A percentile compares a stretch with the other conserved stretches of the same genome.
These are phyloP conservation scores for Zaprionus africanus DNA, from an alignment of 1,140 invertebrate species.

Conservation along the genomic window DNA sequence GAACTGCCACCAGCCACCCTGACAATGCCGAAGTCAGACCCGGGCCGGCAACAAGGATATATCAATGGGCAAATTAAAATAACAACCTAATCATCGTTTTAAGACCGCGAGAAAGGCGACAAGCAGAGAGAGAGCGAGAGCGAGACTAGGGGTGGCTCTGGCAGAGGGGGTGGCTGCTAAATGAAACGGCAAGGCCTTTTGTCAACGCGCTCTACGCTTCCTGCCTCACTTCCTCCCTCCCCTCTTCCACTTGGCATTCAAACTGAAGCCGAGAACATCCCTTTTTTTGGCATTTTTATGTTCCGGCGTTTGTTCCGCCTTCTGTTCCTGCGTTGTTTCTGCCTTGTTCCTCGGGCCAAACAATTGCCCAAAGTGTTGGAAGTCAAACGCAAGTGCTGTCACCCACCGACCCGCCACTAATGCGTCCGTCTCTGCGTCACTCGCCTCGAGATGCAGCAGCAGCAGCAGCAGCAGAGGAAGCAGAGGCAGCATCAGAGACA, in stretches of 20 bases:
- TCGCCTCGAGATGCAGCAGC: conserved; percentile 43
- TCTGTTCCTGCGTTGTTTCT: conserved; percentile 81
- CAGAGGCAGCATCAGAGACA: conserved; percentile 51
- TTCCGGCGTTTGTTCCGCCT: conserved; percentile 84
- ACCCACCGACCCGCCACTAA: conserved; percentile 40
- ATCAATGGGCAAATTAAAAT: conserved; percentile 85
- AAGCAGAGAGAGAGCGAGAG: conserved; percentile 19
- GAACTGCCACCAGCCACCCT: conserved; percentile 67
- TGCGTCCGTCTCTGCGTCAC: conserved; percentile 52
- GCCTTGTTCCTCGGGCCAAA: conserved; percentile 58
- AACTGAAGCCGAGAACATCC: conserved; percentile 37
- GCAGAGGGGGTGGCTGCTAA: conserved; percentile 58
- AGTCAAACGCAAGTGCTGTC: conserved; percentile 78
- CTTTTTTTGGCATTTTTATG: conserved; percentile 74
- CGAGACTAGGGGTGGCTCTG: conserved; percentile 28
- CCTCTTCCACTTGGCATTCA: conserved; percentile 4
- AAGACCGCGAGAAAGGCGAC: conserved; percentile 83
- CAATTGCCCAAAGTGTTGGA: conserved; percentile 83
- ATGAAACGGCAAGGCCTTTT: conserved; percentile 81
- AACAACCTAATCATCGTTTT: conserved; percentile 85
- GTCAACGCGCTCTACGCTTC: conserved; percentile 62
- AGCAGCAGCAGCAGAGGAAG: conserved; percentile 7
- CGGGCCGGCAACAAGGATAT: conserved; percentile 65
- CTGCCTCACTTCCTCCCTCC: neutral
- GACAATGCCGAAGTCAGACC: conserved; percentile 69